phyloP scores from a whole-genome alignment of 2,888 invertebrate species.

The Hecatera dysodea region DNA sequence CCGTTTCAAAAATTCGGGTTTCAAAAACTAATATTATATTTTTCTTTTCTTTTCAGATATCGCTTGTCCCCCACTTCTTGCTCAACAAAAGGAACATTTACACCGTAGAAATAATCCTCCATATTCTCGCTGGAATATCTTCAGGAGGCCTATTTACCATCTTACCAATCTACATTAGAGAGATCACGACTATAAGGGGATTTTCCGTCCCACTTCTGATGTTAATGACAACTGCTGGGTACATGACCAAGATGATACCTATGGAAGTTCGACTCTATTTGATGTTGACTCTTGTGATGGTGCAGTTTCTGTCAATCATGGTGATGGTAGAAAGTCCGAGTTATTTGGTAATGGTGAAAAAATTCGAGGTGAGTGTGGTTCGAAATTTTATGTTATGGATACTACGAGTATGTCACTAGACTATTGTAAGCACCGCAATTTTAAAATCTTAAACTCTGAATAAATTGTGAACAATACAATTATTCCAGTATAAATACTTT shows the following conservation, averaged over 20 bases:
- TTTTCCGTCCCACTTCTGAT: constrained; percentile 73
- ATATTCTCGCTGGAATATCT: constrained; percentile 78
- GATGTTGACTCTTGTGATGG: constrained; percentile 76
- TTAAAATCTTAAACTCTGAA: no score
- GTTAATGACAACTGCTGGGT: constrained; percentile 78
- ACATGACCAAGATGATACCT: constrained; percentile 74
- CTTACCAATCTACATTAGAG: constrained; percentile 80
- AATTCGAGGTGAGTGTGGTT: constrained; percentile 75
- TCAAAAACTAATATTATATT: neutral
- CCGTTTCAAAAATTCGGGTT: no score
- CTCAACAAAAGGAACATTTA: constrained; percentile 67
- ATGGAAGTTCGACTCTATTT: constrained; percentile 76
- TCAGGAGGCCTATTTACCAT: constrained; percentile 80
- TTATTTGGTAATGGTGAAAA: constrained; percentile 78
- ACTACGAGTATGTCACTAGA: no score
- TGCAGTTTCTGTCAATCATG: constrained; percentile 76
- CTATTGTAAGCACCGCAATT: no score
- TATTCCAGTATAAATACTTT: no score
- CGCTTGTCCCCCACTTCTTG: constrained; percentile 79
- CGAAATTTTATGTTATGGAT: neutral
- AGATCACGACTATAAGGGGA: constrained; percentile 74
- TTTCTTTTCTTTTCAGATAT: constrained; percentile 71
- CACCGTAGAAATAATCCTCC: constrained; percentile 68
- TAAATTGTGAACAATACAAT: no score
- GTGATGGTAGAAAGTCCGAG: constrained; percentile 80